These are phyloP conservation scores for Salarias fasciatus DNA, from an alignment of 2,797 vertebrate species.

Conservation along the genomic window DNA sequence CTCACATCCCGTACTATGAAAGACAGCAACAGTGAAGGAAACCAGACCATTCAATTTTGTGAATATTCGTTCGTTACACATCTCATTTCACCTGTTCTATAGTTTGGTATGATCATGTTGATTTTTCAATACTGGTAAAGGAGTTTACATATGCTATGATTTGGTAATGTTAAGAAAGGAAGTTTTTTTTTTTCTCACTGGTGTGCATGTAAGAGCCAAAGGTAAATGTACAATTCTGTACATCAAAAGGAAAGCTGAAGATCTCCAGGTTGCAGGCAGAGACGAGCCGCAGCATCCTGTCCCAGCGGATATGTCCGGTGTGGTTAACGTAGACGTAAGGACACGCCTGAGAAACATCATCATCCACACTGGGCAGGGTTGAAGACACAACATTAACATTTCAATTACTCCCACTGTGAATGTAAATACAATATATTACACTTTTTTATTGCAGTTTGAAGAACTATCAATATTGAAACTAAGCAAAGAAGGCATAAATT, in stretches of 20 bases:
- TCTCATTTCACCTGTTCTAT: too few relatives aligned
- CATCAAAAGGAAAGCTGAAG: slow-evolving; percentile 87
- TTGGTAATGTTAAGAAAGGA: background rate
- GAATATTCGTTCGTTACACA: too few relatives aligned
- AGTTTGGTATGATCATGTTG: too few relatives aligned
- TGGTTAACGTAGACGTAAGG: slow-evolving; percentile 86
- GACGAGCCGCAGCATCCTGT: slow-evolving; percentile 83
- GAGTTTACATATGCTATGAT: background rate
- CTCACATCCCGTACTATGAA: slow-evolving; percentile 81
- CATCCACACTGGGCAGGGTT: slow-evolving; percentile 77
- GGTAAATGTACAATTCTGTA: slow-evolving; percentile 85
- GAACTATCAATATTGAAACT: too few relatives aligned
- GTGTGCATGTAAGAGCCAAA: slow-evolving; percentile 85
- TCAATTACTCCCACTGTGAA: too few relatives aligned
- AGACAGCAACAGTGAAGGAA: background rate
- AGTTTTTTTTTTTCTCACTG: too few relatives aligned
- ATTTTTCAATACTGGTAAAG: too few relatives aligned
- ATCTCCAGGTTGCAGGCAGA: slow-evolving; percentile 85
- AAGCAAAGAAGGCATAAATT: too few relatives aligned
- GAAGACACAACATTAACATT: too few relatives aligned
- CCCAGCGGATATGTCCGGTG: slow-evolving; percentile 84
- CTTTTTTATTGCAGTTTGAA: too few relatives aligned
- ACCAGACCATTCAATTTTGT: too few relatives aligned
- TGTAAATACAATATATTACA: too few relatives aligned
- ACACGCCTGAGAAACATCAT: slow-evolving; percentile 84